phyloP scores from a whole-genome alignment of 2,113 vertebrate genomes.

The Progne subis region DNA sequence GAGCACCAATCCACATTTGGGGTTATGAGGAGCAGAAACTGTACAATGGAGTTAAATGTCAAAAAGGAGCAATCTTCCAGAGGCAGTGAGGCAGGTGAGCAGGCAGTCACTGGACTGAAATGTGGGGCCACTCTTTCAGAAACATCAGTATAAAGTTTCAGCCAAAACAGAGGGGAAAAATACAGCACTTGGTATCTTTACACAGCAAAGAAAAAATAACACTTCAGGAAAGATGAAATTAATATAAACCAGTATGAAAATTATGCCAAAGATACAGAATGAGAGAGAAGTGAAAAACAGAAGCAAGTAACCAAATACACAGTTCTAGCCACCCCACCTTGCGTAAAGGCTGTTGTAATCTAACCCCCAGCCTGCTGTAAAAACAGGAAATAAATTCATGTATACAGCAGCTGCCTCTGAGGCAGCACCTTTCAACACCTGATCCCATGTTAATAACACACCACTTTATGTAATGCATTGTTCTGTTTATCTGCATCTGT shows the following conservation, averaged over 20 bases:
- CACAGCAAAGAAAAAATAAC: not conserved
- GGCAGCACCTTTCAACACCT: not conserved
- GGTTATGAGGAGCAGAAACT: not conserved
- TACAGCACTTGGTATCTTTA: not conserved
- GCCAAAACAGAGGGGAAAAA: not conserved
- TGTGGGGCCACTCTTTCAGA: not conserved
- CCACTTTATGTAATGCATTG: not conserved
- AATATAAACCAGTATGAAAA: not conserved
- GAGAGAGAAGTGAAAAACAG: not conserved
- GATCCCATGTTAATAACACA: not conserved
- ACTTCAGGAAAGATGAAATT: not conserved
- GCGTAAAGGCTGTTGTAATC: not conserved
- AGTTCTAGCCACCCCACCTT: not conserved
- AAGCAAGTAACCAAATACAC: not conserved
- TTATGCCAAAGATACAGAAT: not conserved
- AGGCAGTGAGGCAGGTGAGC: not conserved
- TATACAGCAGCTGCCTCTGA: not conserved
- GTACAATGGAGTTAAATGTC: not conserved
- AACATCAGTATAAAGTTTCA: not conserved
- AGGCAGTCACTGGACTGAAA: not conserved
- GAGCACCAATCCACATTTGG: not conserved
- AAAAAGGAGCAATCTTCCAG: not conserved
- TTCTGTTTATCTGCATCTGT: not conserved
- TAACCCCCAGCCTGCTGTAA: not conserved
- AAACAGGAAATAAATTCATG: slow-evolving; percentile 28